Base-by-base conservation (phyloP, 92 coral and sea anemone genomes). In the Zoanthus sociatus region DNA sequence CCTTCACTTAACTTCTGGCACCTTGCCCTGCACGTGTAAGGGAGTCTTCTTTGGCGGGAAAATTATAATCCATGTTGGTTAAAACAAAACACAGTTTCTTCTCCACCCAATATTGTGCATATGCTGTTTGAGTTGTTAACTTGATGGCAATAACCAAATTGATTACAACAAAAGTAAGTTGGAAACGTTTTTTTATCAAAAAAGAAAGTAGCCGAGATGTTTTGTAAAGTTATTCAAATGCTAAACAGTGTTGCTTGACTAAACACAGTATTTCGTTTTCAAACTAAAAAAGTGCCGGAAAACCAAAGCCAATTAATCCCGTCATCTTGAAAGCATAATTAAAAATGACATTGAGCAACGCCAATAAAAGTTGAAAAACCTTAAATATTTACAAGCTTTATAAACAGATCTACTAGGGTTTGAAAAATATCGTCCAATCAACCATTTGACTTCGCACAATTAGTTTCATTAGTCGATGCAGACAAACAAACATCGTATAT, bases 391-490 rank as follows among this genome's bases (percentile, higher is more conserved):
- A 10, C 30, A 63, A 63, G 9, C 18, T 16, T 5, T 32, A 7
- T 11, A 69, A 44, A 16, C 37, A 26, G 42, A 7, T 30, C 9
- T 61, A 1, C 17, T n/a, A 63, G 21, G 5, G 69, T 63, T 18
- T 18, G 20, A 63, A 4, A 63, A 6, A 18, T 37, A 0, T 37
- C 10, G 20, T 63, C 8, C 8, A 1, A 16, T 17, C 17, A 61
- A 73, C 9, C 82, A 30, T 53, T 66, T 51, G 64, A 26, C 53
- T 48, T 51, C 45, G 11, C 67, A 77, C 82, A 77, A 53, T 53
- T 5, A 77, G 21, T 58, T 77, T 54, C 67, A 33, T 45, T 8
- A 63, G 47, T 46, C 21, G 82, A n/a, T 13, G 18, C 30, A 31
- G 1, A 11, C 37, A 33, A 77, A 30, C 32, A 54, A 55, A 9